Evolutionary conservation across 37 sponge, comb jelly and placozoan species (phyloP), one percentile per base, ranked within the genome.

Genomic region (Corticium candelabrum): DNA sequence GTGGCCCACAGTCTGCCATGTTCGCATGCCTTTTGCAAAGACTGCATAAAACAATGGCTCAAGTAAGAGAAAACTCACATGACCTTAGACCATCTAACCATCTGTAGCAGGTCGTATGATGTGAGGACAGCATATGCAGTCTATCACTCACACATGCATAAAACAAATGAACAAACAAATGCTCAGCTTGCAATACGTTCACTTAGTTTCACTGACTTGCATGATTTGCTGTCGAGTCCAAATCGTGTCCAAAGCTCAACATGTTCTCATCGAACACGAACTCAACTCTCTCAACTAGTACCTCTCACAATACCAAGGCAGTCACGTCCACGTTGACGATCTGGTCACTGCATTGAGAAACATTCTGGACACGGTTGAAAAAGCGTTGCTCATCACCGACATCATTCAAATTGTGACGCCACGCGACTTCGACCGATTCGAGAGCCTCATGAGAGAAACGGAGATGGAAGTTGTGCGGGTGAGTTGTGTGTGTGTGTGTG

Each of bases 301-400:
- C 79, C 31, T 91, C 30, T 34, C 82, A 68, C 81, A 87, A 80
- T 91, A 91, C 69, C 77, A 85, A 69, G 79, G 78, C 0, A 39
- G 85, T 35, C 39, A 39, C 1, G 27, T 91, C 37, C 34, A 79
- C 21, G 92, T 91, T 29, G 83, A 87, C 0, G 81, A 87, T 36
- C 56, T 91, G 70, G 84, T 81, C 29, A 72, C 73, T 1, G 85
- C 81, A 40, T 67, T 91, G 34, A 72, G 87, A 37, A 37, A 82
- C 3, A 37, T 91, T 38, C 77, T 91, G 30, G 77, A 87, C 74
- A 85, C 86, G n/a, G 56, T 71, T n/a, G 86, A 87, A 41, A 91
- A 91, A 84, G 92, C 84, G 68, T 36, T 27, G 1, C 62, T 50
- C 21, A 21, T 50, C n/a, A n/a, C n/a, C 15, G 62, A 50, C 11